phyloP scores from a whole-genome alignment of 53 echinoderm and acorn worm genomes.

The Astropecten irregularis region DNA sequence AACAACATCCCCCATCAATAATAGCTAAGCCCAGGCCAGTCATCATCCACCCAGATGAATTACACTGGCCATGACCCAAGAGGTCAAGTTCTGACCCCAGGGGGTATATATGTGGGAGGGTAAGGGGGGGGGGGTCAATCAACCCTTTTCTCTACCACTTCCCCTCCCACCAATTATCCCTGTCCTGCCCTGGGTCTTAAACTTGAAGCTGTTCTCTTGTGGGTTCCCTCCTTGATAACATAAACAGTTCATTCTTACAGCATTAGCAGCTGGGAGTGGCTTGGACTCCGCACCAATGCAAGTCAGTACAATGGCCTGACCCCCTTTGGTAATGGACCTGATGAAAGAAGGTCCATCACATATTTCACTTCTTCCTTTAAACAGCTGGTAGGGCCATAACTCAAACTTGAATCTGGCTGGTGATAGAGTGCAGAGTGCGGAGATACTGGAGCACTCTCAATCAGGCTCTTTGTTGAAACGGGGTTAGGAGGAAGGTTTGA shows the following conservation, averaged over 20 bases:
- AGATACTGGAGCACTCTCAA: not conserved
- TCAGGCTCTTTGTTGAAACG: not conserved
- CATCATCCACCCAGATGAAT: too few species aligned
- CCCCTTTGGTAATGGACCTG: conserved; percentile 15
- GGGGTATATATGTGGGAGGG: not conserved
- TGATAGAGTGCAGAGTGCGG: conserved; percentile 18
- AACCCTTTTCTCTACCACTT: not conserved
- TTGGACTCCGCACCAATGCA: not conserved
- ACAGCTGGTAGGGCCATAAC: conserved; percentile 21
- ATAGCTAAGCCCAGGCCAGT: too few species aligned
- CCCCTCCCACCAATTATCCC: too few species aligned
- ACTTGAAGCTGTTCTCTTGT: too few species aligned
- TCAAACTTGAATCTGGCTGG: conserved; percentile 35
- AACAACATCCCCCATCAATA: too few species aligned
- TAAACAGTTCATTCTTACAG: conserved; percentile 16
- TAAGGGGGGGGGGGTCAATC: not conserved
- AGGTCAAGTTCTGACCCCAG: conserved; percentile 32
- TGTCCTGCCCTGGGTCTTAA: too few species aligned
- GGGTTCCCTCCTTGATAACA: not conserved
- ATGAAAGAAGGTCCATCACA: conserved; percentile 15
- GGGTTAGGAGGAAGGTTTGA: not conserved
- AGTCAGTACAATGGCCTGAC: too few species aligned
- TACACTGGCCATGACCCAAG: conserved; percentile 2
- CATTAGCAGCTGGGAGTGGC: not conserved
- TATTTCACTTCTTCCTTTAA: not conserved